Percentiles rank a stretch among this genome's conserved stretches.
phyloP scores from a whole-genome alignment of 2,888 invertebrate species.

The Phengaris arion region DNA sequence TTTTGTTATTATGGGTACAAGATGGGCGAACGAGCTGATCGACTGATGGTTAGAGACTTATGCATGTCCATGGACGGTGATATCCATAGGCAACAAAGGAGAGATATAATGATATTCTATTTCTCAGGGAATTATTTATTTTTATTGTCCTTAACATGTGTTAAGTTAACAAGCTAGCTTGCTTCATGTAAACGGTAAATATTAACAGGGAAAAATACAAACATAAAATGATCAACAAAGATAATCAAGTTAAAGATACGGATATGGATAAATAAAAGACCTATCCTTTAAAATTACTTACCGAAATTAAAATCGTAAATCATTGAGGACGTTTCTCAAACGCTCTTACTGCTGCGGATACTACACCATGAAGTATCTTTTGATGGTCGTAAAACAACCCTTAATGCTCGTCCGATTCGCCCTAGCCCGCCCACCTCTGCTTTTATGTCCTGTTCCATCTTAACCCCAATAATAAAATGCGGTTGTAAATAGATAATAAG shows the following conservation, averaged over 20 bases:
- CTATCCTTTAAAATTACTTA: constrained; percentile 34
- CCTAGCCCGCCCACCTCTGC: constrained; percentile 62
- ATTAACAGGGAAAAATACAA: too few relatives aligned
- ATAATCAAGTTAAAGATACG: constrained; percentile 3
- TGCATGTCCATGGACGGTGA: too few relatives aligned
- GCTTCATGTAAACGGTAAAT: too few relatives aligned
- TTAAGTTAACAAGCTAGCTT: too few relatives aligned
- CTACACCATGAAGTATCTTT: constrained; percentile 76
- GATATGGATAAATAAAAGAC: background rate
- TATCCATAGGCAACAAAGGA: too few relatives aligned
- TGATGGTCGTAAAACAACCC: constrained; percentile 78
- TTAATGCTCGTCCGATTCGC: constrained; percentile 71
- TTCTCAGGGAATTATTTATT: too few relatives aligned
- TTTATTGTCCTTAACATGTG: too few relatives aligned
- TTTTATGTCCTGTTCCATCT: constrained; percentile 65
- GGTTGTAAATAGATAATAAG: constrained; percentile 79
- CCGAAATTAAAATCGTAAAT: constrained; percentile 42
- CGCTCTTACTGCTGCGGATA: constrained; percentile 68
- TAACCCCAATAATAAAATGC: constrained; percentile 80
- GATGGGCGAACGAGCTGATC: too few relatives aligned
- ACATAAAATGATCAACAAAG: too few relatives aligned
- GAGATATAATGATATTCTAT: too few relatives aligned
- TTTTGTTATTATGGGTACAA: too few relatives aligned
- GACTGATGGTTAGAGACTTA: too few relatives aligned
- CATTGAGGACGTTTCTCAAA: constrained; percentile 41